Evolutionary conservation across 23 tunicate species (phyloP).

Genomic region (Styela clava): DNA sequence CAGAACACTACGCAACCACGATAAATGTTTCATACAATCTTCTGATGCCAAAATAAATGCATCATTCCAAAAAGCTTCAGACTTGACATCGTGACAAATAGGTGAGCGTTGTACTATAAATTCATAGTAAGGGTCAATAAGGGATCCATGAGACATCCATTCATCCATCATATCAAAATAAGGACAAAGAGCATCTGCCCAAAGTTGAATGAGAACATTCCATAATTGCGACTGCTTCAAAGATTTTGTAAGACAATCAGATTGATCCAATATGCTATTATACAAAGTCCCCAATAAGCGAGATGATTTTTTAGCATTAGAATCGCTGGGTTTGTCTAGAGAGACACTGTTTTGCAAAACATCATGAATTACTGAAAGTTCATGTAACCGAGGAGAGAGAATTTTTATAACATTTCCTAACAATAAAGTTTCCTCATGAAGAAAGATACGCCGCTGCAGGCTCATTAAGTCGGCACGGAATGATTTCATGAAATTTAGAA

Average conservation of each 20-base stretch:
- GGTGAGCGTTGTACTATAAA: slow-evolving; percentile 30
- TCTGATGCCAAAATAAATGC: slow-evolving; percentile 28
- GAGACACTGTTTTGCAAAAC: slow-evolving; percentile 39
- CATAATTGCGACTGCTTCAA: neutral
- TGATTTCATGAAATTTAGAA: slow-evolving; percentile 32
- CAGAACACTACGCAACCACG: slow-evolving; percentile 50
- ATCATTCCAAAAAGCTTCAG: slow-evolving; percentile 48
- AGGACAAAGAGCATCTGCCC: slow-evolving; percentile 60
- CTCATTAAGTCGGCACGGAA: slow-evolving; percentile 28
- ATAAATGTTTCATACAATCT: slow-evolving; percentile 9
- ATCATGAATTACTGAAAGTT: slow-evolving; percentile 23
- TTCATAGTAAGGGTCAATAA: slow-evolving; percentile 55
- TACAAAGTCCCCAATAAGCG: slow-evolving; percentile 42
- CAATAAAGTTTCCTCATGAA: slow-evolving; percentile 39
- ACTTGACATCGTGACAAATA: neutral
- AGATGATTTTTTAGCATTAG: slow-evolving; percentile 35
- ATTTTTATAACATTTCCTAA: slow-evolving; percentile 29
- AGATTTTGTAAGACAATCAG: neutral
- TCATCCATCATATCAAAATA: slow-evolving; percentile 71
- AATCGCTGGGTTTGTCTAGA: slow-evolving; percentile 36
- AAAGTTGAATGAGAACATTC: slow-evolving; percentile 49
- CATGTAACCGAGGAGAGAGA: slow-evolving; percentile 19
- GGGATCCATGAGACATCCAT: slow-evolving; percentile 55
- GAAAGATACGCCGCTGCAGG: slow-evolving; percentile 29
- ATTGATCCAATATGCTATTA: slow-evolving; percentile 33